Conservation (phyloP, 2,888 invertebrate species). For the Dynastes hyllus region DNA sequence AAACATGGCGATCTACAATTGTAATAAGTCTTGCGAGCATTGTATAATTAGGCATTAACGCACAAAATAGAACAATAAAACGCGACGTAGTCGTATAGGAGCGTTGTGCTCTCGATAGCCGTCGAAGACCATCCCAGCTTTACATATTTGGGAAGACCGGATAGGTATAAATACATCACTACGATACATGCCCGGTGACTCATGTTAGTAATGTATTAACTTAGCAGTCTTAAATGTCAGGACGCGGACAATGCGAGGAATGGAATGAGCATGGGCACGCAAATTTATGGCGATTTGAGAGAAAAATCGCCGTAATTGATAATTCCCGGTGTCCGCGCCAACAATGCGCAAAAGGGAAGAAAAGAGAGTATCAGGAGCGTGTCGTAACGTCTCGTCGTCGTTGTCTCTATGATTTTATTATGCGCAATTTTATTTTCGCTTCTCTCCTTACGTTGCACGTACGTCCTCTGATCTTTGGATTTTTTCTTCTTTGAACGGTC, state of each 20-base stretch:
- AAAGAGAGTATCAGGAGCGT: conserved; percentile 13
- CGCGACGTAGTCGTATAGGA: not conserved
- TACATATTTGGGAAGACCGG: conserved; percentile 63
- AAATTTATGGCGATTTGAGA: conserved; percentile 58
- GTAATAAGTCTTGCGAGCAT: conserved; percentile 34
- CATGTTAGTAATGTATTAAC: conserved; percentile 63
- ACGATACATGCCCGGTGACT: conserved; percentile 57
- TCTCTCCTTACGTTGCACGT: not conserved
- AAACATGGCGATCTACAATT: conserved; percentile 42
- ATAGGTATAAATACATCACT: conserved; percentile 61
- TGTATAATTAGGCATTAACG: conserved; percentile 47
- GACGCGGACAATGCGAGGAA: conserved; percentile 60
- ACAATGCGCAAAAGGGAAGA: conserved; percentile 32
- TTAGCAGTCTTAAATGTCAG: conserved; percentile 62
- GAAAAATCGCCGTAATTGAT: conserved; percentile 57
- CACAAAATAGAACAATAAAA: conserved; percentile 38
- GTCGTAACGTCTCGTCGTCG: not conserved
- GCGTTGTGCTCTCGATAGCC: conserved; percentile 40
- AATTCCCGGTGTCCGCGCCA: conserved; percentile 47
- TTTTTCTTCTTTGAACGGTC: conserved; percentile 5
- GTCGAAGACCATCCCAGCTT: conserved; percentile 52
- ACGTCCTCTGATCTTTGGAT: not conserved
- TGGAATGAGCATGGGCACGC: conserved; percentile 55
- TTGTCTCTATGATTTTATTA: conserved; percentile 31
- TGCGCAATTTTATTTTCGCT: not conserved